Evolutionary conservation across 2,113 vertebrate species (phyloP).

Genomic region (Microtus montanus): DNA sequence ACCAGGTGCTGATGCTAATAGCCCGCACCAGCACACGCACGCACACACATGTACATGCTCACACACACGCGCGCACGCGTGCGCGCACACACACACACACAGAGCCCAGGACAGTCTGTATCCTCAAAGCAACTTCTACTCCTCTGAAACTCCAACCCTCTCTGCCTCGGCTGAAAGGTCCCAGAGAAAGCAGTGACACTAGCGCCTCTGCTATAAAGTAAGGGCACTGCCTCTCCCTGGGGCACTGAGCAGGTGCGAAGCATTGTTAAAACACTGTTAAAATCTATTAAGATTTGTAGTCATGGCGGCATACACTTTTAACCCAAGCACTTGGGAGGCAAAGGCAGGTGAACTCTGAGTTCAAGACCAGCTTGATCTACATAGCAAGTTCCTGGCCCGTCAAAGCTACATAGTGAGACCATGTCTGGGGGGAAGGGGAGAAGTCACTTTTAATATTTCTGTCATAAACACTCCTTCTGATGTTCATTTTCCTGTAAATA

Average conservation of each 20-base stretch:
- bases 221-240: neutral
- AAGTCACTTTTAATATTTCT: neutral
- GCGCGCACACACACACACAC: neutral
- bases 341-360: neutral
- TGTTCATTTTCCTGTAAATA: neutral
- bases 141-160: neutral
- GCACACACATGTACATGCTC: accelerated
- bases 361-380: neutral
- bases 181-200: neutral
- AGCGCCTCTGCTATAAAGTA: neutral
- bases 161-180: too few relatives aligned
- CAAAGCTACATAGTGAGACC: neutral
- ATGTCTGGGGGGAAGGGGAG: neutral
- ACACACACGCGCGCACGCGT: neutral
- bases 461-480: neutral
- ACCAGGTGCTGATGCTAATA: neutral
- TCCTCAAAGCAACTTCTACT: neutral
- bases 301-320: neutral
- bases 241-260: neutral
- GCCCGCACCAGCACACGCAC: accelerated
- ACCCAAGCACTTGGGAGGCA: neutral
- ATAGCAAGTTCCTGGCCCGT: neutral
- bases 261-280: neutral
- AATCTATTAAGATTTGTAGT: neutral
- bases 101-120: neutral